Evolutionary conservation across 64 coral and sea anemone species (phyloP).

Genomic region (Pachyseris speciosa): DNA sequence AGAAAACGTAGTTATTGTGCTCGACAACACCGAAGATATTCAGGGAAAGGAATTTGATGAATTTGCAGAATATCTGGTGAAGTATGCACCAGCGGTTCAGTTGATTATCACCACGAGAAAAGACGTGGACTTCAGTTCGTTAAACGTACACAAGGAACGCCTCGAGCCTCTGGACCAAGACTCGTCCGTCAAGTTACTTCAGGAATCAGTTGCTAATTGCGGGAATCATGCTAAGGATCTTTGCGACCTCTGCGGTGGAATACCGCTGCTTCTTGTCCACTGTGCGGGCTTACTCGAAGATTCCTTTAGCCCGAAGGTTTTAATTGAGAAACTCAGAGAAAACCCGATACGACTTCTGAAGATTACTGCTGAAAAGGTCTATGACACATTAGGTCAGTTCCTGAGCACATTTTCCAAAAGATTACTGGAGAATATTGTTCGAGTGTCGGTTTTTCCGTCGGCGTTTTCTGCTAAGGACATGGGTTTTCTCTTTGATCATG

Average conservation of each 20-base stretch:
- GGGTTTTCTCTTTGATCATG: too few species aligned
- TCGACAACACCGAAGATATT: background rate
- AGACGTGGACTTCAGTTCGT: background rate
- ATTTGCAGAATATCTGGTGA: background rate
- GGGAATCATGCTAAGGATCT: background rate
- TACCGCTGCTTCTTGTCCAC: too few species aligned
- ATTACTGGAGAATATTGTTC: background rate
- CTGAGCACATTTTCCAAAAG: too few species aligned
- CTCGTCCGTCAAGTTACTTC: background rate
- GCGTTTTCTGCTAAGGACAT: background rate
- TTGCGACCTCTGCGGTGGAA: background rate
- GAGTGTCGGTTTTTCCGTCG: background rate
- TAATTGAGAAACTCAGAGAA: background rate
- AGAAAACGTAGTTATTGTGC: background rate
- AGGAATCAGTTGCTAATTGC: background rate
- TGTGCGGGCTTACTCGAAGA: background rate
- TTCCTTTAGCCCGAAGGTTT: background rate
- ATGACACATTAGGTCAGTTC: too few species aligned
- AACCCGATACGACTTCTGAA: background rate
- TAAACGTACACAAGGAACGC: background rate
- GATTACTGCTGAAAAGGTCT: too few species aligned
- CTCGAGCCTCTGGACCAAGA: background rate
- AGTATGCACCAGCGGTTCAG: background rate
- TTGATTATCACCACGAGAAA: conserved; percentile 8
- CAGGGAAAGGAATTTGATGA: background rate